Conservation (phyloP, 2,113 vertebrate genomes). For the Salvelinus fontinalis region DNA sequence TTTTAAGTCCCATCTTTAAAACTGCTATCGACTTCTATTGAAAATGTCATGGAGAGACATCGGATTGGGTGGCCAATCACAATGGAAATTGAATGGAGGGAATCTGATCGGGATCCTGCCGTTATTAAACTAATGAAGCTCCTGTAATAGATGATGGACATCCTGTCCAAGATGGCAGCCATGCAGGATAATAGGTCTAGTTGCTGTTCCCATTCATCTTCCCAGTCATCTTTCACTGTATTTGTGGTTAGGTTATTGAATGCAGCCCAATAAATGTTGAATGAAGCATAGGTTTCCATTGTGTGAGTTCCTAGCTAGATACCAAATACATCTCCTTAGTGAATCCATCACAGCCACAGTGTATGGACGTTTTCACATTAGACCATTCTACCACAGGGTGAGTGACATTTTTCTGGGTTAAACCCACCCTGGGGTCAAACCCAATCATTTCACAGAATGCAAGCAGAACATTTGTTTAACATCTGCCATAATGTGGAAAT, state of each 20-base stretch:
- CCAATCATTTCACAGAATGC: no score
- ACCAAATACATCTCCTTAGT: no score
- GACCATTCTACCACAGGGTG: no score
- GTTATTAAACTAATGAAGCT: slow-evolving; percentile 39
- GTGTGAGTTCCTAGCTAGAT: slow-evolving; percentile 5
- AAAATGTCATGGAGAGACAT: slow-evolving; percentile 35
- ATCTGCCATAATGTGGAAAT: no score
- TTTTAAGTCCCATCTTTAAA: slow-evolving; percentile 16
- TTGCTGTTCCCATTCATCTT: slow-evolving; percentile 30
- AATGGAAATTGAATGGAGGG: slow-evolving; percentile 43
- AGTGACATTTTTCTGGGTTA: no score
- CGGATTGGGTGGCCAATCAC: slow-evolving; percentile 31
- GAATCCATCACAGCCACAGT: slow-evolving; percentile 21
- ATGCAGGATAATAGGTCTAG: slow-evolving; percentile 6
- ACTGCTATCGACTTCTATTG: slow-evolving; percentile 21
- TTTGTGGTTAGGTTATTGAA: slow-evolving; percentile 48
- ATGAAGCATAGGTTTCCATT: slow-evolving; percentile 39
- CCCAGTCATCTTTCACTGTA: slow-evolving; percentile 19
- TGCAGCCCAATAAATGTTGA: slow-evolving; percentile 22
- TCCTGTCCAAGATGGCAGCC: slow-evolving; percentile 41
- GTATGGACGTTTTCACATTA: not conserved
- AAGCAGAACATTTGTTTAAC: no score
- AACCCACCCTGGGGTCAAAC: no score
- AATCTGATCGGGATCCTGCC: slow-evolving; percentile 49
- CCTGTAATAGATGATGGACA: slow-evolving; percentile 37